Percentiles rank a stretch among this genome's conserved stretches.
phyloP scores from a whole-genome alignment of 2,797 vertebrate genomes.

The Danio choprae region DNA sequence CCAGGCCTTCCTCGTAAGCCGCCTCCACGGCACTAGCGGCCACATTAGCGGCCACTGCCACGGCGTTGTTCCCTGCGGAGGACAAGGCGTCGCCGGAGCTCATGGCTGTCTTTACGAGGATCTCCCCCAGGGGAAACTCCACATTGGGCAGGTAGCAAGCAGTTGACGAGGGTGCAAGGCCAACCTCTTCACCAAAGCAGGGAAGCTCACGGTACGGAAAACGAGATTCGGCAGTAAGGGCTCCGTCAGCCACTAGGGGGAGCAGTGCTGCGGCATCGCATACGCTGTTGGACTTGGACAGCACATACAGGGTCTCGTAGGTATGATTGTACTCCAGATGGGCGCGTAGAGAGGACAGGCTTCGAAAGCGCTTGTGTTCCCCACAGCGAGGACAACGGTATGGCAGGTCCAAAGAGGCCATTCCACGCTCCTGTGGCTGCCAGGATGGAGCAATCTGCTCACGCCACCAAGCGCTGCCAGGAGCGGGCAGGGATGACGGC shows the following conservation, averaged over 20 bases:
- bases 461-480: constrained; percentile 70
- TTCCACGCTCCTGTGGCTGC: constrained; percentile 78
- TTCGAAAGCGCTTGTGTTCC: constrained; percentile 99
- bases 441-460: constrained; percentile 68
- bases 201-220: constrained; percentile 90
- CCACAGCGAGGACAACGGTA: constrained; percentile 98
- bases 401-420: constrained; percentile 98
- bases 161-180: constrained; percentile 79
- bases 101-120: constrained; percentile 91
- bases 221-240: constrained; percentile 83
- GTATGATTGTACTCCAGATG: constrained; percentile 99
- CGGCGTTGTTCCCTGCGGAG: constrained; percentile 82
- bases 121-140: constrained; percentile 93
- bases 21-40: constrained; percentile 88
- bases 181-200: constrained; percentile 87
- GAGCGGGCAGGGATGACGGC: constrained; percentile 67
- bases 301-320: constrained; percentile 97
- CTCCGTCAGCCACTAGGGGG: constrained; percentile 86
- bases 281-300: constrained; percentile 98
- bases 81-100: constrained; percentile 83
- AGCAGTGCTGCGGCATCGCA: constrained; percentile 92
- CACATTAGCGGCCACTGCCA: constrained; percentile 85
- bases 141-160: constrained; percentile 93
- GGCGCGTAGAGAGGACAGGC: constrained; percentile 94
- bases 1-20: constrained; percentile 94